A percentile compares a stretch with the other conserved stretches of the same genome.
These are phyloP conservation scores for Toxotes lorentzi DNA, from an alignment of 2,797 vertebrate genomes.

Conservation along the genomic window DNA sequence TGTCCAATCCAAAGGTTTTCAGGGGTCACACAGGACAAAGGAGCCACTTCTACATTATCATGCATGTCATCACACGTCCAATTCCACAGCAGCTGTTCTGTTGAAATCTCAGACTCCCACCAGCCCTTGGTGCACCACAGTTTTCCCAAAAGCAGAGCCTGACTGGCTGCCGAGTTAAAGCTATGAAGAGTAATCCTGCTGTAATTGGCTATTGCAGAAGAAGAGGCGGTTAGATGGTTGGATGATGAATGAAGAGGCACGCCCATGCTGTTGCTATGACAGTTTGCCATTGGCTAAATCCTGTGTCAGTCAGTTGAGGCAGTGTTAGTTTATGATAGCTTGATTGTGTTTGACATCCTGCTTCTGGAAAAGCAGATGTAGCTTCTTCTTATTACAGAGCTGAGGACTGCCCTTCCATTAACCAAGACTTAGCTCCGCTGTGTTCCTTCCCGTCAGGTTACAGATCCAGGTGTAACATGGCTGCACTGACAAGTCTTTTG, in stretches of 20 bases:
- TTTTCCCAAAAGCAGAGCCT: constrained; percentile 62
- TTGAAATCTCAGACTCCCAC: constrained; percentile 49
- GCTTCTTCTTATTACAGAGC: constrained; percentile 38
- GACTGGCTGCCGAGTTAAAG: constrained; percentile 80
- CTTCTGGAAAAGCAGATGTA: constrained; percentile 46
- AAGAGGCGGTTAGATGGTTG: constrained; percentile 70
- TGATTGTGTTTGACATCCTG: constrained; percentile 59
- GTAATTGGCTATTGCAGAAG: constrained; percentile 73
- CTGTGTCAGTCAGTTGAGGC: constrained; percentile 73
- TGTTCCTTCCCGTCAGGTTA: constrained; percentile 24
- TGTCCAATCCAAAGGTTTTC: constrained; percentile 43
- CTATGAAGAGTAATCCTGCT: constrained; percentile 77
- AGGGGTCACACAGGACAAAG: constrained; percentile 12
- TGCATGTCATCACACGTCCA: constrained; percentile 48
- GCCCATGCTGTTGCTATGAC: constrained; percentile 55
- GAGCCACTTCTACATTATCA: constrained; percentile 38
- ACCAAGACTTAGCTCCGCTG: constrained; percentile 19
- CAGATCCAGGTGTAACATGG: constrained; percentile 33
- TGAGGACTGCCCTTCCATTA: constrained; percentile 43
- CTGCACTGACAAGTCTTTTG: constrained; percentile 29
- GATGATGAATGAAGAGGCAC: constrained; percentile 72
- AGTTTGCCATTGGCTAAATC: constrained; percentile 64
- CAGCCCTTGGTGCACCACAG: constrained; percentile 68
- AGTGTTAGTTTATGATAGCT: constrained; percentile 72
- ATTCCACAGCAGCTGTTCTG: constrained; percentile 55